These are phyloP conservation scores for Schizothorax lantsangensis DNA, from an alignment of 2,797 vertebrate species.

Conservation along the genomic window DNA sequence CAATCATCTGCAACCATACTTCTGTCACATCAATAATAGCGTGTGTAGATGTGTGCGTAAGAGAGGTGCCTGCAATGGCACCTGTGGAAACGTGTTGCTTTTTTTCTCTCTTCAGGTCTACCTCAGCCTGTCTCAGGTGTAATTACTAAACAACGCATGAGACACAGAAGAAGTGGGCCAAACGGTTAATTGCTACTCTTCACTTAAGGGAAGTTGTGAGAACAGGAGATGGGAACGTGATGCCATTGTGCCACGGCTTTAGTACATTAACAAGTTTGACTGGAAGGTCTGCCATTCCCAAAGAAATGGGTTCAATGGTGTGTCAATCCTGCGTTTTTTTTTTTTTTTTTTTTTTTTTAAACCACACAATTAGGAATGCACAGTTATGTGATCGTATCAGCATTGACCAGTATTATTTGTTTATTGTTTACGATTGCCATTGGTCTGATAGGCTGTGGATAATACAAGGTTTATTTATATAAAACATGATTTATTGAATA, in stretches of 20 bases:
- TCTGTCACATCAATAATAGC: slow-evolving; percentile 75
- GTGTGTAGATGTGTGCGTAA: slow-evolving; percentile 51
- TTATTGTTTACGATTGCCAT: background rate
- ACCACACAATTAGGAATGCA: background rate
- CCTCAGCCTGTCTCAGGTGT: slow-evolving; percentile 46
- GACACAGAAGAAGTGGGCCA: slow-evolving; percentile 55
- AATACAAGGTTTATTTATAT: background rate
- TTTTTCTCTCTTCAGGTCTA: slow-evolving; percentile 10
- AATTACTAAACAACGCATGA: slow-evolving; percentile 67
- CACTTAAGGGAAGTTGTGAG: slow-evolving; percentile 10
- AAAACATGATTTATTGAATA: background rate
- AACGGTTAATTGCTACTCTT: slow-evolving; percentile 52
- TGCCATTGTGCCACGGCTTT: background rate
- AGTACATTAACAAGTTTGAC: slow-evolving; percentile 19
- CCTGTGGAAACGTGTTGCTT: background rate
- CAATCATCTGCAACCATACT: slow-evolving; percentile 76
- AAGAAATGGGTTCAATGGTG: background rate
- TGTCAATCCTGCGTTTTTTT: background rate
- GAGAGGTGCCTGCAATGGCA: slow-evolving; percentile 27
- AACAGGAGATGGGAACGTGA: background rate
- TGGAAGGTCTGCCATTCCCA: background rate
- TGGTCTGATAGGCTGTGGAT: background rate
- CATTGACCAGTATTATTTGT: background rate
- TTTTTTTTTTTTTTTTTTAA: background rate
- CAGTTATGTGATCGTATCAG: background rate